These are phyloP conservation scores for Gymnoscelis rufifasciata DNA, from an alignment of 2,888 invertebrate genomes.

Conservation along the genomic window DNA sequence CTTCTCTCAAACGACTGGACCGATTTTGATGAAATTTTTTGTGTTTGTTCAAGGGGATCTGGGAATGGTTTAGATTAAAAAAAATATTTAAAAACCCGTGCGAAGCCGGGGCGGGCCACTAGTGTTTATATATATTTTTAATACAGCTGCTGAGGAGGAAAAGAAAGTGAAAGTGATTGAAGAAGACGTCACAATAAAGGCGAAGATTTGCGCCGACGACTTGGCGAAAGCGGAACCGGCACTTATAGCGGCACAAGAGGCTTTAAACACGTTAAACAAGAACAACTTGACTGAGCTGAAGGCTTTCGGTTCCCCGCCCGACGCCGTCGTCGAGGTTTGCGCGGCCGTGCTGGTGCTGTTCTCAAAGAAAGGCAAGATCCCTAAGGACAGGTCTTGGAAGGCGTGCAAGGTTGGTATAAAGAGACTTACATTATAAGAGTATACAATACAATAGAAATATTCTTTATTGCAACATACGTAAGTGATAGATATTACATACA, in stretches of 20 bases:
- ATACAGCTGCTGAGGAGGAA: conserved; percentile 88
- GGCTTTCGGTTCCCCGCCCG: conserved; percentile 94
- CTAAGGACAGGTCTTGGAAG: conserved; percentile 96
- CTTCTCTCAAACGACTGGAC: too few species aligned
- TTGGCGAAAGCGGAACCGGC: conserved; percentile 95
- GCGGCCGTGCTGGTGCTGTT: conserved; percentile 94
- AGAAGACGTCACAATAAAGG: conserved; percentile 90
- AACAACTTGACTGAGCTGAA: conserved; percentile 95
- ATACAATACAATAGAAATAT: not conserved
- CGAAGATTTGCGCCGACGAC: conserved; percentile 92
- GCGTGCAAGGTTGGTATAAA: conserved; percentile 85
- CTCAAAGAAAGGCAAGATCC: conserved; percentile 88
- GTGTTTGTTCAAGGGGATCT: too few species aligned
- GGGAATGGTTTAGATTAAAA: too few species aligned
- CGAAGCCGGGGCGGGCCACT: too few species aligned
- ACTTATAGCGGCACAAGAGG: conserved; percentile 91
- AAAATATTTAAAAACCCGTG: too few species aligned
- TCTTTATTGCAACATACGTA: too few species aligned
- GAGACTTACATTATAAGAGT: not conserved
- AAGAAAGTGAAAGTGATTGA: conserved; percentile 93
- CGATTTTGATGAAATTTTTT: too few species aligned
- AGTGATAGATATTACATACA: too few species aligned
- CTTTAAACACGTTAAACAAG: conserved; percentile 94
- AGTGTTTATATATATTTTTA: too few species aligned
- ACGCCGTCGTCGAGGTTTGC: conserved; percentile 91